These are phyloP conservation scores for Ctenopoma kingsleyae DNA, from an alignment of 2,797 vertebrate genomes.

Conservation along the genomic window DNA sequence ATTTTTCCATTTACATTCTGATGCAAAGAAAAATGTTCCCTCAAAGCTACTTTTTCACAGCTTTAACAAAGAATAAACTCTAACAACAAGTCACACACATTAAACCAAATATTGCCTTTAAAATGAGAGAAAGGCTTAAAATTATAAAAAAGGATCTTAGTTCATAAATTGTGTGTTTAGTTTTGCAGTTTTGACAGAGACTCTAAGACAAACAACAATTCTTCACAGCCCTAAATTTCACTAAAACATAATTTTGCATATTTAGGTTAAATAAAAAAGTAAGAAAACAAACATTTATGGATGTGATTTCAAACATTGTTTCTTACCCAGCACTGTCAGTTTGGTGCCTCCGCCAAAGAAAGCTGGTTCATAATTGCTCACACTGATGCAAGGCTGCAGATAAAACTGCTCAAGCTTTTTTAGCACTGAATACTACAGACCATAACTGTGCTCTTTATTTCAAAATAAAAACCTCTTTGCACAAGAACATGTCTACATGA, in stretches of 20 bases:
- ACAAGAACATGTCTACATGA: neutral
- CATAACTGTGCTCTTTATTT: neutral
- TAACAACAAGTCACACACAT: neutral
- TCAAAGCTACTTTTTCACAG: neutral
- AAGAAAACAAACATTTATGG: neutral
- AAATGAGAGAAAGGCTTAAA: no score
- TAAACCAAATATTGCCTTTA: neutral
- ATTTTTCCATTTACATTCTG: neutral
- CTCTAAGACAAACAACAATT: neutral
- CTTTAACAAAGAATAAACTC: neutral
- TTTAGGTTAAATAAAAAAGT: neutral
- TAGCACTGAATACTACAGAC: neutral
- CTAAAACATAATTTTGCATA: neutral
- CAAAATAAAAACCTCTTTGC: neutral
- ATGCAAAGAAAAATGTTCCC: neutral
- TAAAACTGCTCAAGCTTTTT: conserved; percentile 40
- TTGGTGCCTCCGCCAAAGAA: conserved; percentile 71
- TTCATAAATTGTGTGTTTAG: neutral
- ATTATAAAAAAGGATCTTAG: neutral
- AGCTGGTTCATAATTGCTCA: conserved; percentile 60
- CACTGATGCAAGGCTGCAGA: conserved; percentile 57
- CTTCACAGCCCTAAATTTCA: neutral
- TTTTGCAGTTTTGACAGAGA: neutral
- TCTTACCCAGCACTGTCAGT: conserved; percentile 75
- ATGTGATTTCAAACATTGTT: neutral